A percentile compares a stretch with the other conserved stretches of the same genome.
Evolutionary conservation across 2,113 vertebrate genomes (phyloP).

Genomic region (Bucco capensis): DNA sequence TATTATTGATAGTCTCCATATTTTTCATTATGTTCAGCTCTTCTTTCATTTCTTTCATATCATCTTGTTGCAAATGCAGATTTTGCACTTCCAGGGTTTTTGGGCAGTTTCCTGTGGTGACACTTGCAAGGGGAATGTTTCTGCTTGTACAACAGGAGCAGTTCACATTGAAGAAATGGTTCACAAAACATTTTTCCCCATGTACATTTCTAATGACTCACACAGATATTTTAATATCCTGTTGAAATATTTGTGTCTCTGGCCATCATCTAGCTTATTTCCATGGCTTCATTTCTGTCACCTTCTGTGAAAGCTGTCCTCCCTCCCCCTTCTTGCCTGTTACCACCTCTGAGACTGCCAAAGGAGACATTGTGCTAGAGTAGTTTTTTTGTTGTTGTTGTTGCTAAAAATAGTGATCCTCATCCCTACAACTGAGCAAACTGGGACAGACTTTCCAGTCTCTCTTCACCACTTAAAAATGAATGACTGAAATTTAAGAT

Average conservation of each 20-base stretch:
- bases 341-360: neutral
- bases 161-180: neutral
- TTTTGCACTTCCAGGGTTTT: neutral
- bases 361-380: neutral
- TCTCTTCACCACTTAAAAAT: neutral
- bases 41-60: neutral
- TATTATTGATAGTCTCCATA: neutral
- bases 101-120: neutral
- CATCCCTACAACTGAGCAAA: neutral
- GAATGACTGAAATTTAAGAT: neutral
- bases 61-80: neutral
- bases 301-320: neutral
- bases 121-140: rapidly evolving
- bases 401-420: neutral
- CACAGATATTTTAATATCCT: neutral
- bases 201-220: neutral
- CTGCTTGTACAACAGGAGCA: neutral
- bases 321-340: neutral
- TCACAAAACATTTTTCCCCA: neutral
- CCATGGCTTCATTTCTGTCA: neutral
- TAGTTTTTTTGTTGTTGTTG: neutral
- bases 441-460: neutral
- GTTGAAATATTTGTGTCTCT: neutral
- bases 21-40: neutral
- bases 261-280: neutral